Evolutionary conservation across 2,113 vertebrate species (phyloP).

Genomic region (Hemicordylus capensis): DNA sequence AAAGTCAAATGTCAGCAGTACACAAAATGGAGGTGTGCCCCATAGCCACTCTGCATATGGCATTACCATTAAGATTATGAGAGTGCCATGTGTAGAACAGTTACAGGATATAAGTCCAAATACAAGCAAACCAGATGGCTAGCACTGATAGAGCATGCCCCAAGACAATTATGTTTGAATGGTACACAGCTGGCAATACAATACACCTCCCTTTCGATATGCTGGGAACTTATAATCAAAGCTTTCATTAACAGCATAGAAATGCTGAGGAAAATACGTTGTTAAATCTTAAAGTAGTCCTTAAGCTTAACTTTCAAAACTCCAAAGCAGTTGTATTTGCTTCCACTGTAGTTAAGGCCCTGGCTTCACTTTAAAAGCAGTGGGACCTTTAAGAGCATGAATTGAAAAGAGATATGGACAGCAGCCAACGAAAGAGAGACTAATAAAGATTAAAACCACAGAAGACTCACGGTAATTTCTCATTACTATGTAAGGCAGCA

Average conservation of each 20-base stretch:
- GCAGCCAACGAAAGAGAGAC: not conserved
- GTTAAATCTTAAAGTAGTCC: not conserved
- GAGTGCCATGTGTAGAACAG: slow-evolving; percentile 50
- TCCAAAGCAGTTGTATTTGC: slow-evolving; percentile 9
- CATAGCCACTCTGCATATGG: slow-evolving; percentile 31
- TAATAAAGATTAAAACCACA: slow-evolving; percentile 24
- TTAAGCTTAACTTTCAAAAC: slow-evolving; percentile 11
- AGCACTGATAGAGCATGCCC: slow-evolving; percentile 22
- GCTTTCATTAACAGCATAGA: slow-evolving; percentile 21
- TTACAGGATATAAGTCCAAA: slow-evolving; percentile 44
- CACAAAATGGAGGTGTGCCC: slow-evolving; percentile 33
- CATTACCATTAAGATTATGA: slow-evolving; percentile 42
- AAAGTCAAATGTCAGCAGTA: not conserved
- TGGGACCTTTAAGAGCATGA: not conserved
- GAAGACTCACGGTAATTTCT: slow-evolving; percentile 1
- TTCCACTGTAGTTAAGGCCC: not conserved
- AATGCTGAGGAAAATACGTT: slow-evolving; percentile 31
- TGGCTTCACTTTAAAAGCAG: slow-evolving; percentile 17
- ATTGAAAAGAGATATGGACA: slow-evolving; percentile 13
- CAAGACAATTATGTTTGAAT: not conserved
- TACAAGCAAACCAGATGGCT: slow-evolving; percentile 39
- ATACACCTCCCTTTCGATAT: slow-evolving; percentile 15
- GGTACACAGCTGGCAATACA: slow-evolving; percentile 55
- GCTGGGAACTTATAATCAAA: slow-evolving; percentile 14
- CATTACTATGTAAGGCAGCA: not conserved